These are phyloP conservation scores for Prorops nasuta DNA, from an alignment of 1,140 invertebrate species.

Conservation along the genomic window DNA sequence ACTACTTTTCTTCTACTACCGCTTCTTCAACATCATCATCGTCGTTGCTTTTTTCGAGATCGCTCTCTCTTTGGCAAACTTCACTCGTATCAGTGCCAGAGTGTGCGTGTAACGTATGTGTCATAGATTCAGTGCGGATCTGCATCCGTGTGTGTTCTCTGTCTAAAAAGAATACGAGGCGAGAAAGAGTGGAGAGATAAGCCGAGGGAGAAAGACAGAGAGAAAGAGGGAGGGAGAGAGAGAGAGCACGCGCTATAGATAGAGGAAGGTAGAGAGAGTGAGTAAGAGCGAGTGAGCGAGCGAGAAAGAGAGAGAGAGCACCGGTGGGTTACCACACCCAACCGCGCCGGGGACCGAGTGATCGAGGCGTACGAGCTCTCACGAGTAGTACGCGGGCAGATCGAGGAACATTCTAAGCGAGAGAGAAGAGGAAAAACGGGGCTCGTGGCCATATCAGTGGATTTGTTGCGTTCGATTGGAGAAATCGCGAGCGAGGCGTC, in stretches of 20 bases:
- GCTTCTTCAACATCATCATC: slow-evolving; percentile 12
- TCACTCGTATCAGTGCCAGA: too few relatives aligned
- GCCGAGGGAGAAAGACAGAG: slow-evolving; percentile 5
- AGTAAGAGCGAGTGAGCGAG: slow-evolving; percentile 14
- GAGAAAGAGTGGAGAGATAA: slow-evolving; percentile 2
- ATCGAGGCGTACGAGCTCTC: slow-evolving; percentile 31
- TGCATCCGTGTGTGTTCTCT: slow-evolving; percentile 15
- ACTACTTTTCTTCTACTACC: too few relatives aligned
- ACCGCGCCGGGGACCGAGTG: slow-evolving; percentile 44
- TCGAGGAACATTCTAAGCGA: background rate
- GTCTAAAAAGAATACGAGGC: slow-evolving; percentile 12
- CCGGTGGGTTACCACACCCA: slow-evolving; percentile 58
- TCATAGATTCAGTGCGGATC: slow-evolving; percentile 3
- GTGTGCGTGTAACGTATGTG: background rate
- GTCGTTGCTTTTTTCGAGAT: too few relatives aligned
- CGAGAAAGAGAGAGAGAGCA: slow-evolving; percentile 19
- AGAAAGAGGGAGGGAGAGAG: background rate
- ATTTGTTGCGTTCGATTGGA: background rate
- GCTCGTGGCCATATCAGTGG: background rate
- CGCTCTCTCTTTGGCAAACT: too few relatives aligned
- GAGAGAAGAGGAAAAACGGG: background rate
- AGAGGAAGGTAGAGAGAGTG: slow-evolving; percentile 4
- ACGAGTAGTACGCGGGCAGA: slow-evolving; percentile 22
- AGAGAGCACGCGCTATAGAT: background rate
- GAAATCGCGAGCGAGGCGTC: slow-evolving; percentile 2